phyloP scores from a whole-genome alignment of 2,113 vertebrate genomes.

The Aspiorhynchus laticeps region DNA sequence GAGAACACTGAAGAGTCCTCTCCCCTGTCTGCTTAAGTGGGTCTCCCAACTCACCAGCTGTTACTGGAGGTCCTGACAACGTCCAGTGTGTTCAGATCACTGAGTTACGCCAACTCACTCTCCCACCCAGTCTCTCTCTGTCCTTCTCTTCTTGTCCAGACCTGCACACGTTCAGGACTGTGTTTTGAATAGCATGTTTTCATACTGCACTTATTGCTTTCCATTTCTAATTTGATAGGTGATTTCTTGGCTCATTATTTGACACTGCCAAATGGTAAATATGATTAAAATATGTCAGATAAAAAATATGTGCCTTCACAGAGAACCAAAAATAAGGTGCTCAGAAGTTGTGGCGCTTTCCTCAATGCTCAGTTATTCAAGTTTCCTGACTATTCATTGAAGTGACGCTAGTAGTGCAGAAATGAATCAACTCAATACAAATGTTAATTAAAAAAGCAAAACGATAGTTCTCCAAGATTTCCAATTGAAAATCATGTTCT shows the following conservation, averaged over 20 bases:
- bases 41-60: slow-evolving; percentile 95
- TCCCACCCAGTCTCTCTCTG: neutral
- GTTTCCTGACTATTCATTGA: no score
- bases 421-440: neutral
- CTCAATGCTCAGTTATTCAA: no score
- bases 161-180: slow-evolving; percentile 4
- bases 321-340: no score
- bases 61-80: slow-evolving; percentile 83
- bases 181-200: neutral
- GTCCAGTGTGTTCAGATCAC: slow-evolving; percentile 87
- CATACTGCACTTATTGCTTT: neutral
- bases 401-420: neutral
- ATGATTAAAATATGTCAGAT: neutral
- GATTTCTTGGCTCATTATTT: neutral
- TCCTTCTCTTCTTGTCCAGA: neutral
- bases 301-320: no score
- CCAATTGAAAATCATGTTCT: no score
- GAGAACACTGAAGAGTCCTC: slow-evolving; percentile 50
- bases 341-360: no score
- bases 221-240: neutral
- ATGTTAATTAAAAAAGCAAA: no score
- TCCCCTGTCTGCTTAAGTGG: slow-evolving; percentile 67
- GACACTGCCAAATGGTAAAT: neutral
- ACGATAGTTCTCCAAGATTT: no score
- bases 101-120: slow-evolving; percentile 78